Conservation (phyloP, 2,797 vertebrate genomes). For the Microctenopoma steveboyesi region DNA sequence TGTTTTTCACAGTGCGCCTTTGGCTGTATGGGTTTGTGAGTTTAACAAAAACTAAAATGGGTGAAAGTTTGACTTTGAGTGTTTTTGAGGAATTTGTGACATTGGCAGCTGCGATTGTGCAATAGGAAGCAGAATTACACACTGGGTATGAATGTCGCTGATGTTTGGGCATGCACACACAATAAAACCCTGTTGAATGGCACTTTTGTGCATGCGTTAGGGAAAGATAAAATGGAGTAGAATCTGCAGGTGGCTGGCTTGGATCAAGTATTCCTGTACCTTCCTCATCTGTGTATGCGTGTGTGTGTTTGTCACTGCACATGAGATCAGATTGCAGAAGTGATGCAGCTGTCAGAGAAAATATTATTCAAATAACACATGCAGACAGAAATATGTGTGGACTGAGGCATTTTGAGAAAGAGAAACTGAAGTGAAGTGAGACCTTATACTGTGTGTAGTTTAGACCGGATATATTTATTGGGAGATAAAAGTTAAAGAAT, state of each 20-base stretch:
- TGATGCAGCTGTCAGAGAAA: conserved; percentile 34
- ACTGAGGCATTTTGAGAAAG: conserved; percentile 6
- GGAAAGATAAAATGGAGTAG: conserved; percentile 38
- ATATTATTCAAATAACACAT: conserved; percentile 31
- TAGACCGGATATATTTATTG: background rate
- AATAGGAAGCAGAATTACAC: conserved; percentile 16
- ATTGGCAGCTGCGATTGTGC: conserved; percentile 29
- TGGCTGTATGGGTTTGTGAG: background rate
- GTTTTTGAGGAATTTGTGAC: conserved; percentile 28
- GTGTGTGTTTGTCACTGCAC: conserved; percentile 17
- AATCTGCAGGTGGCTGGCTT: conserved; percentile 56
- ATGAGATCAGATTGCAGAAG: conserved; percentile 18
- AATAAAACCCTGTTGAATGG: conserved; percentile 43
- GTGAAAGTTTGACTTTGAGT: conserved; percentile 3
- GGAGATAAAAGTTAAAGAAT: background rate
- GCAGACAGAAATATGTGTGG: background rate
- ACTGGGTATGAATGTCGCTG: conserved; percentile 19
- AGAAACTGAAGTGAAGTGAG: background rate
- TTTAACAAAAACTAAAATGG: conserved; percentile 3
- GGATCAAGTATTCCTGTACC: conserved; percentile 43
- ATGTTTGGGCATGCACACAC: conserved; percentile 11
- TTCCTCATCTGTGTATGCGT: conserved; percentile 18
- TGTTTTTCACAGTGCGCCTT: background rate
- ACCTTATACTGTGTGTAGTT: background rate
- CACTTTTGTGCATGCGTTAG: conserved; percentile 50